Percentiles rank a stretch among this genome's conserved stretches.
Conservation (phyloP, 2,113 vertebrate genomes). For the Chaetodon trifascialis region DNA sequence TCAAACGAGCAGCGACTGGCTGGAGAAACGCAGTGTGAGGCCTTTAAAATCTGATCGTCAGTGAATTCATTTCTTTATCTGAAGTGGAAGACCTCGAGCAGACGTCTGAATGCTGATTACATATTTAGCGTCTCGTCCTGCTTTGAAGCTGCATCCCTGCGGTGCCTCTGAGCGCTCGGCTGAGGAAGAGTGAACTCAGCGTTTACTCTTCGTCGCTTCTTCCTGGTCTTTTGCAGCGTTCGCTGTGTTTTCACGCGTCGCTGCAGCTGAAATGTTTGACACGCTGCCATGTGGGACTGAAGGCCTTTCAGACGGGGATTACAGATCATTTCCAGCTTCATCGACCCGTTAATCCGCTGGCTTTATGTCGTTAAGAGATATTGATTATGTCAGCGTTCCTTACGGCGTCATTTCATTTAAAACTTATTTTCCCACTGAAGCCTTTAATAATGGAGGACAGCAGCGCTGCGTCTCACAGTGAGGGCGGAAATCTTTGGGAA, state of each 20-base stretch:
- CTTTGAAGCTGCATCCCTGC: not conserved
- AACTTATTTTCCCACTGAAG: not conserved
- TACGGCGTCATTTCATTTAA: not conserved
- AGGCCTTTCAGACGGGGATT: too few species aligned
- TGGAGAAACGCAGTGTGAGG: not conserved
- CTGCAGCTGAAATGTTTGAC: not conserved
- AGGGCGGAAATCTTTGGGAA: too few species aligned
- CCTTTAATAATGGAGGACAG: not conserved
- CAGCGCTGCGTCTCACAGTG: too few species aligned
- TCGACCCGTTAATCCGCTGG: too few species aligned
- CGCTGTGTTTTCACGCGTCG: not conserved
- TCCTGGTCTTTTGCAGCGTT: not conserved
- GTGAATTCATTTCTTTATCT: not conserved
- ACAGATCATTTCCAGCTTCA: too few species aligned
- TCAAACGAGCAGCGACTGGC: not conserved
- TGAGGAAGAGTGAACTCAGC: not conserved
- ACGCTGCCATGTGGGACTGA: too few species aligned
- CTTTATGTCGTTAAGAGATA: not conserved
- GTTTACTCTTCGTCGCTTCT: not conserved
- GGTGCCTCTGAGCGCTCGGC: not conserved
- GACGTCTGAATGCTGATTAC: not conserved
- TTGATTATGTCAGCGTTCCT: not conserved
- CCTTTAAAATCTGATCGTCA: not conserved
- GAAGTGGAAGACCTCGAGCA: not conserved
- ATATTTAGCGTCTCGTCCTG: not conserved